Percentiles rank a stretch among this genome's conserved stretches.
phyloP scores from a whole-genome alignment of 2,888 invertebrate genomes.

The Aleiodes testaceus region DNA sequence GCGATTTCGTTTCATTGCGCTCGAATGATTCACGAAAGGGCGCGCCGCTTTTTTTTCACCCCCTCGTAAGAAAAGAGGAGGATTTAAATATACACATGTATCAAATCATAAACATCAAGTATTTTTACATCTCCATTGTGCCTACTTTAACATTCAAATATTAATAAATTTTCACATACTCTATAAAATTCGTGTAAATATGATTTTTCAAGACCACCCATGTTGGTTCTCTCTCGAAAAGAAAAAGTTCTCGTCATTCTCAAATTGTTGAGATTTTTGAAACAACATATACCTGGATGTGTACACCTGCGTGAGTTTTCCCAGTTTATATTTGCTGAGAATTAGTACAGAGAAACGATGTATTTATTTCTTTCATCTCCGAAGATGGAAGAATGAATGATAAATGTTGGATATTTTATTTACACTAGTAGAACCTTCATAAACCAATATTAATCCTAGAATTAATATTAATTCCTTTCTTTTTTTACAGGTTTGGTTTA shows the following conservation, averaged over 20 bases:
- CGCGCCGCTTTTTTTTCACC: slow-evolving; percentile 26
- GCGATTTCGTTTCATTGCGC: slow-evolving; percentile 54
- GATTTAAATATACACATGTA: slow-evolving; percentile 35
- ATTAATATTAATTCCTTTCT: too few relatives aligned
- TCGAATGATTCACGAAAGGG: slow-evolving; percentile 53
- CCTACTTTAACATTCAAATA: slow-evolving; percentile 18
- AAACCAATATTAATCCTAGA: too few relatives aligned
- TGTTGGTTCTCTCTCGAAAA: slow-evolving; percentile 53
- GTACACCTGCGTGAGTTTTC: slow-evolving; percentile 56
- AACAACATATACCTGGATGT: slow-evolving; percentile 66
- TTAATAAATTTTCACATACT: not conserved
- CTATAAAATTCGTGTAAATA: slow-evolving; percentile 20
- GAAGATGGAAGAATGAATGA: slow-evolving; percentile 12
- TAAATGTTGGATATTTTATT: slow-evolving; percentile 30
- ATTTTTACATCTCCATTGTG: slow-evolving; percentile 37
- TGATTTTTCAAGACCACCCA: slow-evolving; percentile 56
- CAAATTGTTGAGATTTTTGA: slow-evolving; percentile 57
- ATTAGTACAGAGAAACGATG: slow-evolving; percentile 56
- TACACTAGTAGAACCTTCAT: not conserved
- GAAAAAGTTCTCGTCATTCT: slow-evolving; percentile 33
- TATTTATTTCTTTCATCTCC: not conserved
- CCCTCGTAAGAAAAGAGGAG: slow-evolving; percentile 25
- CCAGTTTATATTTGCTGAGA: slow-evolving; percentile 58
- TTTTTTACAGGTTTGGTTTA: slow-evolving; percentile 92
- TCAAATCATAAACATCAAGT: slow-evolving; percentile 46